Base-by-base conservation (phyloP, 2,113 vertebrate genomes). In the Phalacrocorax brasilianus region DNA sequence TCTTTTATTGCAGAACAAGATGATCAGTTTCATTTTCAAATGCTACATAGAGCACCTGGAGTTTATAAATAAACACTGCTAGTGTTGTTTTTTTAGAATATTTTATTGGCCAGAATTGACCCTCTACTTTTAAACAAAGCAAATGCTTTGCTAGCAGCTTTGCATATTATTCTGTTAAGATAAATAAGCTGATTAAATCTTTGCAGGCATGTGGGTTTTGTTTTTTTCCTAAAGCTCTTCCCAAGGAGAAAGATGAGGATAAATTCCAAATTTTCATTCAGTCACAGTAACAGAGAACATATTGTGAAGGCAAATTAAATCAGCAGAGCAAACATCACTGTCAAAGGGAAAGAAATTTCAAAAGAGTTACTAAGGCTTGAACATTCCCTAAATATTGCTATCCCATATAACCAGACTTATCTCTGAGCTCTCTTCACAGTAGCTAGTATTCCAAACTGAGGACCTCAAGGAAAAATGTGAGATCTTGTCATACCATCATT, bases 151-250 rank as follows among this genome's bases (percentile, higher is more conserved):
- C 88, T 95, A 68, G 88, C 89, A 95, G 73, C 62, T 89, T 92
- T 72, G 67, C 59, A 40, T 86, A 93, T 93, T 92, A 93, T 38
- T 96, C 80, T 77, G 30, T 45, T 71, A 45, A 38, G 89, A 88
- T 88, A 95, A 96, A 92, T 90, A 93, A 85, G 90, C 84, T 95
- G 97, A 95, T 89, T 93, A 94, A 94, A 92, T 94, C 88, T 89
- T 63, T 35, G 68, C 85, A 89, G 70, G 84, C 44, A 66, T 35
- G 32, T 1, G 19, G 71, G 50, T 19, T 75, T 91, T 26, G 38
- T 11, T 79, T 85, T 76, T 53, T n/a, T 63, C 89, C 66, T 94
- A 91, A 97, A 93, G 82, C 38, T 56, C 47, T 94, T 88, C 76
- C 75, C 93, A 95, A 91, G 96, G 79, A 96, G 82, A 95, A 71